phyloP scores from a whole-genome alignment of 2,113 vertebrate species.

The Dasypus novemcinctus region DNA sequence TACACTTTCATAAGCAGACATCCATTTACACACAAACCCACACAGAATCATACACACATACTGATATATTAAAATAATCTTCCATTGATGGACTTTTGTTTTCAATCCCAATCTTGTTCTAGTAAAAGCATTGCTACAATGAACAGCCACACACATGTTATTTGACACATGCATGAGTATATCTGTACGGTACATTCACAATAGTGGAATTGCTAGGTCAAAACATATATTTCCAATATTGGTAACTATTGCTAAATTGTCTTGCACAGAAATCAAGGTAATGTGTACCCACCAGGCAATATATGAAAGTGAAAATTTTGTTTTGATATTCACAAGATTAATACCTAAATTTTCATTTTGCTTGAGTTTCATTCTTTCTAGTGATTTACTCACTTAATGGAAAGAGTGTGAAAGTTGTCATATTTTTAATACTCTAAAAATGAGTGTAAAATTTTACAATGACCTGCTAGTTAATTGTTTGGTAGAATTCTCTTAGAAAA shows the following conservation, averaged over 20 bases:
- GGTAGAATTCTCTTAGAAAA: background rate
- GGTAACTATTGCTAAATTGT: background rate
- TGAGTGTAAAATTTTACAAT: background rate
- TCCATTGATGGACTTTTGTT: background rate
- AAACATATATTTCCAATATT: background rate
- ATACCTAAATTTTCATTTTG: background rate
- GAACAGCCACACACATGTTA: background rate
- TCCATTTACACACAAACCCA: no score
- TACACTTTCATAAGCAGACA: no score
- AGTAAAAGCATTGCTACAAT: background rate
- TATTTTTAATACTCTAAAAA: background rate
- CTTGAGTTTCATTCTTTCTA: background rate
- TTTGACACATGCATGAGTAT: background rate
- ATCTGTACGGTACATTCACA: background rate
- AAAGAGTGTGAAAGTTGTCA: background rate
- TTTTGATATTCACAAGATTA: background rate
- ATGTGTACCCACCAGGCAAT: background rate
- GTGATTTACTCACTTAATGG: background rate
- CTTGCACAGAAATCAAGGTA: background rate
- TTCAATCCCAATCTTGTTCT: background rate
- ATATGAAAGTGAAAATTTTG: no score
- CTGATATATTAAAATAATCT: background rate
- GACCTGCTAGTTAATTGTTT: background rate
- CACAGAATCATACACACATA: no score
- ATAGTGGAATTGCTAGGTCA: background rate